These are phyloP conservation scores for Rhinoptilus africanus DNA, from an alignment of 2,113 vertebrate genomes.

Conservation along the genomic window DNA sequence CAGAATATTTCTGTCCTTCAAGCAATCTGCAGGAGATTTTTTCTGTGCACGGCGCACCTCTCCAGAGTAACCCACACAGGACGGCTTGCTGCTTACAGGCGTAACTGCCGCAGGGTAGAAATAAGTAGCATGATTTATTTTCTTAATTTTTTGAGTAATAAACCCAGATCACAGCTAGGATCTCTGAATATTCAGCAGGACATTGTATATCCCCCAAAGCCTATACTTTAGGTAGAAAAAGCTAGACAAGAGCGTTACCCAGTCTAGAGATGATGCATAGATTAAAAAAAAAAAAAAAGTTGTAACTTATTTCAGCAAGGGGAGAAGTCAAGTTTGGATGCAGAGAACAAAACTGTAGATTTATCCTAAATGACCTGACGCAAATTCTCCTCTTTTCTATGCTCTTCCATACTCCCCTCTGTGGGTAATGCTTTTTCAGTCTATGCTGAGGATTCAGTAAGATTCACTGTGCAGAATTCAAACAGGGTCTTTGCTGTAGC, in stretches of 20 bases:
- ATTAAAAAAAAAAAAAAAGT: neutral
- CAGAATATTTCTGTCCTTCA: neutral
- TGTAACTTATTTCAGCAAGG: neutral
- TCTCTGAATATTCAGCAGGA: neutral
- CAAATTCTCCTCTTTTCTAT: too few relatives aligned
- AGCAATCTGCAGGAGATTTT: neutral
- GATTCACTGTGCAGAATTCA: neutral
- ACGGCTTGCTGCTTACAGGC: neutral
- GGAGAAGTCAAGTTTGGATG: neutral
- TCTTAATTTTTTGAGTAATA: neutral
- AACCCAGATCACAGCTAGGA: neutral
- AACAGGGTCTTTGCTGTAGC: neutral
- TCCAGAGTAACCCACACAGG: neutral
- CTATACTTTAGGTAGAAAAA: neutral
- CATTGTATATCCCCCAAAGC: too few relatives aligned
- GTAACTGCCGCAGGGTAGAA: neutral
- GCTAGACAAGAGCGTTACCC: neutral
- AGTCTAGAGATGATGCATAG: neutral
- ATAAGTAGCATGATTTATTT: neutral
- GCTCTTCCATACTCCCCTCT: neutral
- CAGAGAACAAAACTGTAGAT: neutral
- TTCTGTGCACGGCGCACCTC: too few relatives aligned
- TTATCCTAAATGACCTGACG: neutral
- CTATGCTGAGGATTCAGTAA: neutral
- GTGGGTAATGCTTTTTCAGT: neutral